Evolutionary conservation across 2,113 vertebrate genomes (phyloP).

Genomic region (Turnix velox): DNA sequence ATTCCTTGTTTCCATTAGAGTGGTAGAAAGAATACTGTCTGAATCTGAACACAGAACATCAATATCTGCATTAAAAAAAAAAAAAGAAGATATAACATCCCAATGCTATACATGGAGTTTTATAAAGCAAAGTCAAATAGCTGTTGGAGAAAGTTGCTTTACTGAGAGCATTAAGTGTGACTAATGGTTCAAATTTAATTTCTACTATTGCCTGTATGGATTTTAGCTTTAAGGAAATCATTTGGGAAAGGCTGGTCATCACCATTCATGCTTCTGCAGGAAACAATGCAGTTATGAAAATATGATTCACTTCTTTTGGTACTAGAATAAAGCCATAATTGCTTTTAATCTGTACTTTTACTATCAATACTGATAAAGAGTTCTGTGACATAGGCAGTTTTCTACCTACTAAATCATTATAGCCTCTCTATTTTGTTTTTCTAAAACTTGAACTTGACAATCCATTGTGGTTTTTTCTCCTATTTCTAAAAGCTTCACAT

Average conservation of each 20-base stretch:
- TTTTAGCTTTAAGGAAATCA: not conserved
- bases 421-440: not conserved
- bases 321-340: not conserved
- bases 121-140: not conserved
- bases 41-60: not conserved
- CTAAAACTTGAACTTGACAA: not conserved
- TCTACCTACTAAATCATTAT: not conserved
- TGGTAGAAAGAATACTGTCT: not conserved
- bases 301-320: not conserved
- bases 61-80: conserved; percentile 30
- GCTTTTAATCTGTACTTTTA: not conserved
- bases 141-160: not conserved
- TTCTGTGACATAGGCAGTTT: not conserved
- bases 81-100: not conserved
- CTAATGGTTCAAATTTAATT: not conserved
- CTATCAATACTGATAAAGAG: not conserved
- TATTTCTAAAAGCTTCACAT: not conserved
- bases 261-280: not conserved
- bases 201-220: not conserved
- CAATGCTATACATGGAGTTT: not conserved
- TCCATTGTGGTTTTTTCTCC: not conserved
- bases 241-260: not conserved
- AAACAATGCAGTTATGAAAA: not conserved
- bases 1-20: conserved; percentile 60
- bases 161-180: not conserved